phyloP scores from a whole-genome alignment of 2,888 invertebrate genomes.

The Cheiracanthium punctorium region DNA sequence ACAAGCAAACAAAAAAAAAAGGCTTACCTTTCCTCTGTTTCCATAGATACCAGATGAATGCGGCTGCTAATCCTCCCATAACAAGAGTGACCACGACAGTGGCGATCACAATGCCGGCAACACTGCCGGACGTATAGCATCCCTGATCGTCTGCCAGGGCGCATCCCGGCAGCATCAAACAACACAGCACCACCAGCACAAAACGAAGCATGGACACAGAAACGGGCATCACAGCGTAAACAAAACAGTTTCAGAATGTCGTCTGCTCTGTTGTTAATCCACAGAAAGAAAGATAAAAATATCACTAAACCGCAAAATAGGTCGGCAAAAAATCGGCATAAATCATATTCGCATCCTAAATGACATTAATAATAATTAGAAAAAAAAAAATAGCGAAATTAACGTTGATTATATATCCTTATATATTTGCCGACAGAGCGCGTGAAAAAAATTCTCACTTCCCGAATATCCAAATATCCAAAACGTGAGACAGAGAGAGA shows the following conservation, averaged over 20 bases:
- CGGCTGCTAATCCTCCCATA: conserved; percentile 45
- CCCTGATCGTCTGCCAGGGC: conserved; percentile 35
- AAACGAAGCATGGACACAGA: conserved; percentile 24
- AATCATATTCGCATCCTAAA: no score
- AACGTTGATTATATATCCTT: no score
- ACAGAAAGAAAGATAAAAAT: no score
- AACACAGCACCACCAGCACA: conserved; percentile 15
- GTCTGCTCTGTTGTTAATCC: conserved; percentile 30
- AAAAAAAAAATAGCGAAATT: no score
- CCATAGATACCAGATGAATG: conserved; percentile 63
- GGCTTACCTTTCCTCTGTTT: conserved; percentile 54
- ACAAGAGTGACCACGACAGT: conserved; percentile 59
- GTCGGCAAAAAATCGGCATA: no score
- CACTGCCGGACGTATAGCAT: conserved; percentile 59
- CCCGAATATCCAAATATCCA: neutral
- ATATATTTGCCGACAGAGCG: neutral
- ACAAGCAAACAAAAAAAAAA: neutral
- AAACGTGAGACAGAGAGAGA: neutral
- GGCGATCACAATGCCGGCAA: conserved; percentile 68
- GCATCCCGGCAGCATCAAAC: conserved; percentile 14
- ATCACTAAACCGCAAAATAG: no score
- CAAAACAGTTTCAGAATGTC: conserved; percentile 8
- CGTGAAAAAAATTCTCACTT: neutral
- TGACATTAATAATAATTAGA: no score
- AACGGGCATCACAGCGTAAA: neutral